Base-by-base conservation (phyloP, 1,140 invertebrate genomes). In the Drosophila malerkotliana region DNA sequence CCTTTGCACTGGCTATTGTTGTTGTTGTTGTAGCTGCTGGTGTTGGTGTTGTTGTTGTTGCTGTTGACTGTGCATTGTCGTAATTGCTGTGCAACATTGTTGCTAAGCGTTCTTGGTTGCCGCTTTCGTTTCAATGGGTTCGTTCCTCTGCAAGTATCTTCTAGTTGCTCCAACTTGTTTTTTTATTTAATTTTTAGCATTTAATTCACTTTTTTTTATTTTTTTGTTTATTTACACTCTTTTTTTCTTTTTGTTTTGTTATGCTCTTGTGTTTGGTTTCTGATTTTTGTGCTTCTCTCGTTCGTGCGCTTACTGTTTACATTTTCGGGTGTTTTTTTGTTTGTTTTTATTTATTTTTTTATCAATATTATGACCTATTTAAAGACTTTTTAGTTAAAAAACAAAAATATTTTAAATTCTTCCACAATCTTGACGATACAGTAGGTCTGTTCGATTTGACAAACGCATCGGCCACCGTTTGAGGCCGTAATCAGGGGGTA, bases 81-180 rank as follows among this genome's bases (percentile, higher is more conserved):
- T 62, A 55, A 64, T 72, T 79, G 51, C 77, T 88, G 59, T 79
- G 82, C 76, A 88, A 71, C 79, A 83, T 88, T 78, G 61, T 89
- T 80, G 71, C 67, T 69, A 61, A 54, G 58, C 74, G 54, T 68
- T 79, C 59, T 39, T 18, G 30, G 52, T 66, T 72, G 61, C 48
- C 26, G 51, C 60, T 72, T 44, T 67, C 63, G 63, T 64, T 51
- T 67, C 58, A 49, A 64, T 10, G 34, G 34, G 34, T 63, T 62
- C 12, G 37, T 67, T 62, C 45, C 52, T 48, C 59, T 66, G 55
- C 39, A 67, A 67, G 32, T 64, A 1, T 5, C 26, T 71, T 60
- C 15, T 71, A 57, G n/a, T 59, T 4, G 28, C 18, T 72, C 49
- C 54, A 59, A 48, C 39, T 72, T 51, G 7, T 60, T 37, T 6